Evolutionary conservation across 2,113 vertebrate species (phyloP).

Genomic region (Uropsilus gracilis): DNA sequence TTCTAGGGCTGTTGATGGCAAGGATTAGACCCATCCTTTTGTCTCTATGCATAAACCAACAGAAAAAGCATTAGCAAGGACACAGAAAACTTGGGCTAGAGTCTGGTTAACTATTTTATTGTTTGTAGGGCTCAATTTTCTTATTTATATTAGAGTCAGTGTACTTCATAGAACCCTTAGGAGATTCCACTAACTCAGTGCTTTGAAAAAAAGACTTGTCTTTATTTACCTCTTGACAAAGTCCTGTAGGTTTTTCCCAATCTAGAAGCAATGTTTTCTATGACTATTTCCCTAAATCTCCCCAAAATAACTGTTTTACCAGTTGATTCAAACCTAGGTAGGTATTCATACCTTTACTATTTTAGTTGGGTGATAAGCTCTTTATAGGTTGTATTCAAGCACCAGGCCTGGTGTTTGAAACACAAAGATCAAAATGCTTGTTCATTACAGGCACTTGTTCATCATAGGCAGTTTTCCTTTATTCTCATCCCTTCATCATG

Average conservation of each 20-base stretch:
- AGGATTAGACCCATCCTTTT: neutral
- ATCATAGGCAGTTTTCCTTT: neutral
- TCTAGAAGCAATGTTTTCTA: neutral
- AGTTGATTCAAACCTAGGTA: neutral
- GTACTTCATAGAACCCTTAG: neutral
- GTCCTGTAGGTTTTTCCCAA: neutral
- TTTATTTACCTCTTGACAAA: neutral
- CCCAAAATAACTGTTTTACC: neutral
- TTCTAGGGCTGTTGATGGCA: neutral
- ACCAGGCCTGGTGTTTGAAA: neutral
- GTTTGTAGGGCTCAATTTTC: slow-evolving; percentile 10
- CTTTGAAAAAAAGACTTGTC: neutral
- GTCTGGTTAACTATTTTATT: neutral
- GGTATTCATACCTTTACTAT: neutral
- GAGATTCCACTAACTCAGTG: neutral
- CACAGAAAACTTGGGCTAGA: neutral
- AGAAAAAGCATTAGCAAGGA: slow-evolving; percentile 13
- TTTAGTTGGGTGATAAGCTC: neutral
- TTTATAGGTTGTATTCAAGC: neutral
- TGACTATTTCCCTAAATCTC: neutral
- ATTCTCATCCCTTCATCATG: neutral
- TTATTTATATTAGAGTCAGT: neutral
- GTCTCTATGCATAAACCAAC: neutral
- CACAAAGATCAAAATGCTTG: neutral
- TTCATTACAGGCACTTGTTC: neutral